A percentile compares a stretch with the other conserved stretches of the same genome.
Conservation (phyloP, 1,140 invertebrate species). For the Drosophila aff. region DNA sequence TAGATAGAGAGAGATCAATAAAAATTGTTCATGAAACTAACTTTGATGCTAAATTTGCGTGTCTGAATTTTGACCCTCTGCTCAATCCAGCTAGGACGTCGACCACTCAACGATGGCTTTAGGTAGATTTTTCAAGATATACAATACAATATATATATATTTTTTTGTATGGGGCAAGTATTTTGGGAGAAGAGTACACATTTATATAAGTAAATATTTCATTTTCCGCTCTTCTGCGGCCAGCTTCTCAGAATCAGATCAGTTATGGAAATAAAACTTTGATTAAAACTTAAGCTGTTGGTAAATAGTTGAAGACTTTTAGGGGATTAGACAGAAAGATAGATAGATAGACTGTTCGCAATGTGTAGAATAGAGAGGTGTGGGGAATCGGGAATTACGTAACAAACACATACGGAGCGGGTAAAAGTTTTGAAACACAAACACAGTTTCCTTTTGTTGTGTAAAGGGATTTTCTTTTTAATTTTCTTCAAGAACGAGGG, state of each 20-base stretch:
- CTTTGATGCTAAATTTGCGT: slow-evolving; percentile 85
- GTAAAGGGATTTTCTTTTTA: slow-evolving; percentile 30
- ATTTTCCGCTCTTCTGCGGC: slow-evolving; percentile 12
- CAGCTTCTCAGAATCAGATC: slow-evolving; percentile 40
- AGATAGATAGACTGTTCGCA: slow-evolving; percentile 46
- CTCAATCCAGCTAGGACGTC: slow-evolving; percentile 85
- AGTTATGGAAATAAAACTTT: slow-evolving; percentile 54
- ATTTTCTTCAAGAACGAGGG: slow-evolving; percentile 40
- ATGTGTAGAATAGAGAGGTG: slow-evolving; percentile 58
- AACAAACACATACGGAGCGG: slow-evolving; percentile 76
- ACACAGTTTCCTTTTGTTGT: slow-evolving; percentile 51
- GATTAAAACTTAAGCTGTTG: slow-evolving; percentile 56
- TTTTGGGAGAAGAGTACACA: slow-evolving; percentile 59
- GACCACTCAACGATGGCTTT: slow-evolving; percentile 85
- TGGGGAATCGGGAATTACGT: slow-evolving; percentile 60
- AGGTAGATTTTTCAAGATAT: slow-evolving; percentile 75
- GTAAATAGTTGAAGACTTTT: slow-evolving; percentile 45
- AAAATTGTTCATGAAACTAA: slow-evolving; percentile 85
- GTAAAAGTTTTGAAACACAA: slow-evolving; percentile 61
- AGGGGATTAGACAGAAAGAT: slow-evolving; percentile 39
- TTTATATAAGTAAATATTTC: slow-evolving; percentile 50
- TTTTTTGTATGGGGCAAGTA: slow-evolving; percentile 51
- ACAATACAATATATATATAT: slow-evolving; percentile 34
- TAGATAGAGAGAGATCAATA: slow-evolving; percentile 71
- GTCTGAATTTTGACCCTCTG: slow-evolving; percentile 85